phyloP scores from a whole-genome alignment of 1,140 invertebrate genomes.

The Episyrphus balteatus region DNA sequence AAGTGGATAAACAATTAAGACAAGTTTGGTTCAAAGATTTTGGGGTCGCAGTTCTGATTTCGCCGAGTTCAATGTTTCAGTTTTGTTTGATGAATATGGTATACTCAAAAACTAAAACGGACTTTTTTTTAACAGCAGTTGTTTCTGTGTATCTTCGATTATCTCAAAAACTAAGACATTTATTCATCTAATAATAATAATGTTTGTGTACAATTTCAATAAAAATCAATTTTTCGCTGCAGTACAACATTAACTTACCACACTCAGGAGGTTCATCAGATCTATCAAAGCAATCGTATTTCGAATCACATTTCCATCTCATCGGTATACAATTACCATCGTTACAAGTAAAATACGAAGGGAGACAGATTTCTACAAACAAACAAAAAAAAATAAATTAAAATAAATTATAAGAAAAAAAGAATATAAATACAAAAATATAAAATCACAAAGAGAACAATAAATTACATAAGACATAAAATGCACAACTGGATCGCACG shows the following conservation, averaged over 20 bases:
- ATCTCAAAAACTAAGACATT: no score
- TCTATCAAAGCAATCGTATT: constrained; percentile 53
- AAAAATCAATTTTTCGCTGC: background rate
- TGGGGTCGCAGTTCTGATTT: no score
- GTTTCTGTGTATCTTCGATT: no score
- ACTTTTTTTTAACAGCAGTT: no score
- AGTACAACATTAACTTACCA: constrained; percentile 36
- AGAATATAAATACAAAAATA: background rate
- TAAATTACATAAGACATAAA: no score
- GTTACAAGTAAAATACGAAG: constrained; percentile 49
- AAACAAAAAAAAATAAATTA: constrained; percentile 1
- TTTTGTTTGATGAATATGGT: no score
- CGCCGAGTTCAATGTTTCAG: no score
- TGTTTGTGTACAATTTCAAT: background rate
- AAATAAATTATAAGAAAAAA: background rate
- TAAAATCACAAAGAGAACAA: background rate
- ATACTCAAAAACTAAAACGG: no score
- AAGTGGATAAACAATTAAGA: no score
- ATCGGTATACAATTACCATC: constrained; percentile 50
- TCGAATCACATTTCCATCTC: constrained; percentile 52
- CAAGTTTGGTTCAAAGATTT: no score
- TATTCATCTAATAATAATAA: no score
- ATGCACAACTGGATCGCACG: no score
- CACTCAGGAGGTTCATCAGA: constrained; percentile 52
- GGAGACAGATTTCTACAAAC: constrained; percentile 15